Conservation (phyloP, 2,888 invertebrate genomes). For the Eucera pruinosa region DNA sequence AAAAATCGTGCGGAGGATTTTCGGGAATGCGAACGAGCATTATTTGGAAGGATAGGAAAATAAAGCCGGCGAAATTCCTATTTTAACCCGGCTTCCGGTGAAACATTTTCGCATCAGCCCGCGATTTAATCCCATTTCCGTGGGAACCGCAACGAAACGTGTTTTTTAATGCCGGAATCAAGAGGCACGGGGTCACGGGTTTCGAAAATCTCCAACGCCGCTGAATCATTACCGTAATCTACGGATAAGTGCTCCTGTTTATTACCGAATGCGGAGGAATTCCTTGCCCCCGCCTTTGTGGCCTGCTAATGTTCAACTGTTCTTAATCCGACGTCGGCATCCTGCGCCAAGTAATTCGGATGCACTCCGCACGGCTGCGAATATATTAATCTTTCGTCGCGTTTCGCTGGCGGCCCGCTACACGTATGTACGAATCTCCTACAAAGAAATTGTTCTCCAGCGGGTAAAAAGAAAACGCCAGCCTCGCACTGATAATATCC, state of each 20-base stretch:
- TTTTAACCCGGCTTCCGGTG: conserved; percentile 1
- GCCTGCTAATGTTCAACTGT: conserved; percentile 23
- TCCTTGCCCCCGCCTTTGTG: neutral
- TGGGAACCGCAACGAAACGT: neutral
- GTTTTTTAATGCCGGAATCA: neutral
- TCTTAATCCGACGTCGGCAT: conserved; percentile 30
- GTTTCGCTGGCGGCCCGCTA: neutral
- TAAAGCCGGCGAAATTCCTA: neutral
- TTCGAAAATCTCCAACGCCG: conserved; percentile 2
- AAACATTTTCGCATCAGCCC: conserved; percentile 17
- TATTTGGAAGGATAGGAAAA: neutral
- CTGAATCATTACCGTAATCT: conserved; percentile 16
- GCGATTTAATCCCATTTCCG: conserved; percentile 15
- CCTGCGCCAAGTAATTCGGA: conserved; percentile 45
- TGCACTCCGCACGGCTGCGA: conserved; percentile 32
- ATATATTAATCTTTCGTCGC: conserved; percentile 49
- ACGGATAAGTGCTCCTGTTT: conserved; percentile 3
- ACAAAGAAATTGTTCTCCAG: conserved; percentile 35
- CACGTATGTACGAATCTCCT: conserved; percentile 34
- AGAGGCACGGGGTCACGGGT: neutral
- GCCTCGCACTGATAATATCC: conserved; percentile 15
- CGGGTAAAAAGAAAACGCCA: conserved; percentile 14
- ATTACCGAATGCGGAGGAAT: conserved; percentile 10
- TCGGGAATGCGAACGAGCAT: neutral
- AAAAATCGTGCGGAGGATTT: neutral